These are phyloP conservation scores for Oasisia sp. DNA, from an alignment of 2,888 invertebrate species.

Conservation along the genomic window DNA sequence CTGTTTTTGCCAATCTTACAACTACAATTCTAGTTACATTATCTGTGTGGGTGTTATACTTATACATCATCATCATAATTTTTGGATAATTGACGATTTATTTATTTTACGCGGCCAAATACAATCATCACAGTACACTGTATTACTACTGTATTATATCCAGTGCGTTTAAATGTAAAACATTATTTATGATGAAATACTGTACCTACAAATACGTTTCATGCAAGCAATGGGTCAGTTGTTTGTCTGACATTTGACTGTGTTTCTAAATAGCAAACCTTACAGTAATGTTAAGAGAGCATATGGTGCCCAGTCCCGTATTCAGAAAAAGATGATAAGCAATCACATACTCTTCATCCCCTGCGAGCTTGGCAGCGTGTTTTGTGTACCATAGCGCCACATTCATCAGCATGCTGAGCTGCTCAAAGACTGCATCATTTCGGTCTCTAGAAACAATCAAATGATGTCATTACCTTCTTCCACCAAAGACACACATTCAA, in stretches of 20 bases:
- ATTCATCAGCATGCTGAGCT: slow-evolving; percentile 71
- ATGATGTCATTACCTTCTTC: background rate
- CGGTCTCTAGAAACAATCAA: slow-evolving; percentile 61
- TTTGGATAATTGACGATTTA: too few relatives aligned
- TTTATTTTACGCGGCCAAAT: background rate
- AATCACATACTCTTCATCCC: slow-evolving; percentile 68
- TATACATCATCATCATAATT: too few relatives aligned
- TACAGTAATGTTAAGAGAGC: too few relatives aligned
- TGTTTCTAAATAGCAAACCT: background rate
- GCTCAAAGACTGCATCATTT: slow-evolving; percentile 72
- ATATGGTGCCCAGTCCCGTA: too few relatives aligned
- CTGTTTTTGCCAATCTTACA: too few relatives aligned
- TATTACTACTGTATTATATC: background rate
- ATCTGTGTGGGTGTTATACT: too few relatives aligned
- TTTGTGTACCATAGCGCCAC: slow-evolving; percentile 75
- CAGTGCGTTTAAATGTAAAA: background rate
- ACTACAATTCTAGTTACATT: too few relatives aligned
- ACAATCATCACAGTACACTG: background rate
- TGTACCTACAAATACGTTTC: background rate
- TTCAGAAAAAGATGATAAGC: background rate
- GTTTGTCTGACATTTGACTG: background rate
- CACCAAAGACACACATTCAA: background rate
- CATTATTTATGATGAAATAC: background rate
- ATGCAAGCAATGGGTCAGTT: background rate
- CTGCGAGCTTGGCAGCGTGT: slow-evolving; percentile 74